These are phyloP conservation scores for Drepana arcuata DNA, from an alignment of 1,140 invertebrate species.

Conservation along the genomic window DNA sequence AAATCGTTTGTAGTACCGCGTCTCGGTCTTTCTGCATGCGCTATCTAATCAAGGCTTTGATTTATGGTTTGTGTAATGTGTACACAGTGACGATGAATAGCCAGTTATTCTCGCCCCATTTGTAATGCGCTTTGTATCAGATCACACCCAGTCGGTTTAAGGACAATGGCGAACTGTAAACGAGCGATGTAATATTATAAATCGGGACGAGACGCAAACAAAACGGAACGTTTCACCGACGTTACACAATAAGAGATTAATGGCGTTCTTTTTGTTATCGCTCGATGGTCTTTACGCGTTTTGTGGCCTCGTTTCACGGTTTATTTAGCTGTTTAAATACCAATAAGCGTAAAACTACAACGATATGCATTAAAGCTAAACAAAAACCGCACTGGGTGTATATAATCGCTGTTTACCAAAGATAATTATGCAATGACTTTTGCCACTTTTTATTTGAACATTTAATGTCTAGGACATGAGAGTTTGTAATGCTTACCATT, in stretches of 20 bases:
- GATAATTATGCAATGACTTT: too few relatives aligned
- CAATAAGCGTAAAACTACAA: conserved; percentile 53
- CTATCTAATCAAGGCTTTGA: too few relatives aligned
- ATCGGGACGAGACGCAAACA: conserved; percentile 60
- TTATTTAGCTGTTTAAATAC: conserved; percentile 53
- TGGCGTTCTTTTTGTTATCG: conserved; percentile 60
- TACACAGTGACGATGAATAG: conserved; percentile 54
- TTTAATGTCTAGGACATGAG: too few relatives aligned
- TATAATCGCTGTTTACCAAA: conserved; percentile 14
- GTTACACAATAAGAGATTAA: conserved; percentile 66
- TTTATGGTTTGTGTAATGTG: too few relatives aligned
- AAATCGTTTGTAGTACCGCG: too few relatives aligned
- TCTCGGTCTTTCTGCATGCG: too few relatives aligned
- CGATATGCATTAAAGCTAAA: conserved; percentile 34
- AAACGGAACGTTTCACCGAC: conserved; percentile 44
- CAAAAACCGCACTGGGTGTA: conserved; percentile 26
- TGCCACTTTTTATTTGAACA: too few relatives aligned
- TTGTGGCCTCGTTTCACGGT: conserved; percentile 64
- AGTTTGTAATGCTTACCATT: too few relatives aligned
- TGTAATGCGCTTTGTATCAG: conserved; percentile 44
- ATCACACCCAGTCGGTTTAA: conserved; percentile 60
- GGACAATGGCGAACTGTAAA: conserved; percentile 52
- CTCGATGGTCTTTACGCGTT: conserved; percentile 56
- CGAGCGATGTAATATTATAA: conserved; percentile 38
- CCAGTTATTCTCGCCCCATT: conserved; percentile 52